Evolutionary conservation across 2,113 vertebrate genomes (phyloP).

Genomic region (Peromyscus maniculatus): DNA sequence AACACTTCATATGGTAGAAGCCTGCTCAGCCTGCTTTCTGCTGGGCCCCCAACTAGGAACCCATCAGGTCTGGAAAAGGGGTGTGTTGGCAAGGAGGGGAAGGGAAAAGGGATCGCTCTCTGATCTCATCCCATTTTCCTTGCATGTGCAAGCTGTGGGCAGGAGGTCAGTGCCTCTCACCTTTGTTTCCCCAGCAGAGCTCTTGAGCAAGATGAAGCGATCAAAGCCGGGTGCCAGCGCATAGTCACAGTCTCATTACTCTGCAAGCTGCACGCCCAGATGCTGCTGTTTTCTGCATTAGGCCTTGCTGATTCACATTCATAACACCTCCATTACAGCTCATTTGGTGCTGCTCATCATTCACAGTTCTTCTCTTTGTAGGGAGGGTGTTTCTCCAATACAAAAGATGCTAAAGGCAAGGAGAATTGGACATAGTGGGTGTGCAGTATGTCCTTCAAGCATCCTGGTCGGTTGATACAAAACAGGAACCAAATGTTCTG

Average conservation of each 20-base stretch:
- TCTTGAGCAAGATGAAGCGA: slow-evolving; percentile 88
- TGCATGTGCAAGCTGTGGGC: slow-evolving; percentile 50
- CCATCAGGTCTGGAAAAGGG: slow-evolving; percentile 57
- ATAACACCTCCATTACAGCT: slow-evolving; percentile 79
- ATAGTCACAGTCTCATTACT: slow-evolving; percentile 87
- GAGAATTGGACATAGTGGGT: not conserved
- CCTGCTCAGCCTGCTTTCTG: slow-evolving; percentile 54
- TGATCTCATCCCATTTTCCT: not conserved
- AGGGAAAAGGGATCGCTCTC: slow-evolving; percentile 4
- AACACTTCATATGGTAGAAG: slow-evolving; percentile 43
- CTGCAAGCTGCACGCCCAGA: slow-evolving; percentile 82
- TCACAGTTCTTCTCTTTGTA: slow-evolving; percentile 71
- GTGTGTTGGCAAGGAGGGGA: not conserved
- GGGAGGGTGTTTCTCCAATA: not conserved
- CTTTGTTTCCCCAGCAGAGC: slow-evolving; percentile 87
- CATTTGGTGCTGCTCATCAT: slow-evolving; percentile 79
- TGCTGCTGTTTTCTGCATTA: slow-evolving; percentile 81
- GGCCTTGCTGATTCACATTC: slow-evolving; percentile 80
- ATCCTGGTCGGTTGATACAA: not conserved
- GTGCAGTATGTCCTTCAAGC: not conserved
- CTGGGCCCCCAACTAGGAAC: slow-evolving; percentile 66
- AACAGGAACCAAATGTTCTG: not conserved
- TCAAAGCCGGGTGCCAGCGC: slow-evolving; percentile 86
- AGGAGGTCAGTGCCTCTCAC: slow-evolving; percentile 83
- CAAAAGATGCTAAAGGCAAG: not conserved